Percentiles rank a stretch among this genome's conserved stretches.
Evolutionary conservation across 2,797 vertebrate species (phyloP).

Genomic region (Anisognathus igniventris): DNA sequence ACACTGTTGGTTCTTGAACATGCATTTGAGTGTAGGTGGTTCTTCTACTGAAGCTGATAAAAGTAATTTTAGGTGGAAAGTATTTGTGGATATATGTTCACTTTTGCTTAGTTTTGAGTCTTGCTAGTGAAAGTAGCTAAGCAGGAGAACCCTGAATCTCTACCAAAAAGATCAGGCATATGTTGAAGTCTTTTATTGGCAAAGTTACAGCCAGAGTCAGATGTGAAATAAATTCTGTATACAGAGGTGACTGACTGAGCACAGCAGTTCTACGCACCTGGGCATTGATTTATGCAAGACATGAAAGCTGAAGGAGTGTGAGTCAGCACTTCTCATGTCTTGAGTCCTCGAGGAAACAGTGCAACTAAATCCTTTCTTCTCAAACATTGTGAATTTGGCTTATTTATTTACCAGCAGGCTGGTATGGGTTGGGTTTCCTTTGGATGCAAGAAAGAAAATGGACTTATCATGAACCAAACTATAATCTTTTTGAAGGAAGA

Average conservation of each 20-base stretch:
- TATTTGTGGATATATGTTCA: neutral
- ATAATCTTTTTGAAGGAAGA: neutral
- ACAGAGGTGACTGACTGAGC: neutral
- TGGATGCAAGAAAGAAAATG: neutral
- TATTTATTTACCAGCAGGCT: neutral
- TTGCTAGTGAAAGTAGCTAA: neutral
- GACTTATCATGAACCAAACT: neutral
- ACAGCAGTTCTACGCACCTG: neutral
- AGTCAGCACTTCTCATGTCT: neutral
- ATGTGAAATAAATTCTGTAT: neutral
- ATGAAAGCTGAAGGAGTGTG: neutral
- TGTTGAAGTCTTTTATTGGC: neutral
- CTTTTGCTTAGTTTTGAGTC: neutral
- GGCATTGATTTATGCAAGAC: neutral
- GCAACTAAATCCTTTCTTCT: neutral
- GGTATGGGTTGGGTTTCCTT: neutral
- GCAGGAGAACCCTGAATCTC: neutral
- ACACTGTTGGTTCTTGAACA: neutral
- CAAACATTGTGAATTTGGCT: neutral
- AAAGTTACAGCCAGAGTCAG: neutral
- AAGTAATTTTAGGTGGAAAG: neutral
- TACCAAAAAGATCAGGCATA: neutral
- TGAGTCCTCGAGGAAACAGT: neutral
- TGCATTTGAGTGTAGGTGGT: neutral
- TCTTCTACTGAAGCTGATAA: neutral